These are phyloP conservation scores for Osmerus eperlanus DNA, from an alignment of 2,113 vertebrate species.

Conservation along the genomic window DNA sequence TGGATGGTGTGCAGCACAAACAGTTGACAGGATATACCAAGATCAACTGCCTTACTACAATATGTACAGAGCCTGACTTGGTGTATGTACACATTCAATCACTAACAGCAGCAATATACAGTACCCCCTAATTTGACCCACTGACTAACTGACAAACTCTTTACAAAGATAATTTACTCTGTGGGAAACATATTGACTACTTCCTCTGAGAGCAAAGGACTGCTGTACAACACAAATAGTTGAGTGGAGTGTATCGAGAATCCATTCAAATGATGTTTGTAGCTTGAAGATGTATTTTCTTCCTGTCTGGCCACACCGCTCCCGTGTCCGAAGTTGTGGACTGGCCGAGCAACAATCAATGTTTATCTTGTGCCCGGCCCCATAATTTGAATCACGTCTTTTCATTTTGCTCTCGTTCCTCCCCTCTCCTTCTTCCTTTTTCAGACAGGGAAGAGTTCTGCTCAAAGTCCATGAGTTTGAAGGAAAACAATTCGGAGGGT, in stretches of 20 bases:
- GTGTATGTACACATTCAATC: too few species aligned
- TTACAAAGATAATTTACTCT: too few species aligned
- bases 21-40: too few species aligned
- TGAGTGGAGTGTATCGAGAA: not conserved
- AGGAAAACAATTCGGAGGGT: not conserved
- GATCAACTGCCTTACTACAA: too few species aligned
- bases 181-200: not conserved
- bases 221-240: not conserved
- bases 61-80: too few species aligned
- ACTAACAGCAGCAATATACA: too few species aligned
- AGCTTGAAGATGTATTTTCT: not conserved
- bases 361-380: not conserved
- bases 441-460: conserved; percentile 2
- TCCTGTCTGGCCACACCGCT: not conserved
- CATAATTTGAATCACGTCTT: conserved; percentile 25
- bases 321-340: not conserved
- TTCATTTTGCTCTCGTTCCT: conserved; percentile 9
- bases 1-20: too few species aligned
- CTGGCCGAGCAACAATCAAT: conserved; percentile 10
- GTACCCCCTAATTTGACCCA: not conserved
- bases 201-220: not conserved
- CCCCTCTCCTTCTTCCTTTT: not conserved
- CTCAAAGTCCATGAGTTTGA: not conserved
- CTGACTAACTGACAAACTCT: not conserved
- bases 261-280: not conserved